These are phyloP conservation scores for Alentia gelatinosa DNA, from an alignment of 2,888 invertebrate genomes.

Conservation along the genomic window DNA sequence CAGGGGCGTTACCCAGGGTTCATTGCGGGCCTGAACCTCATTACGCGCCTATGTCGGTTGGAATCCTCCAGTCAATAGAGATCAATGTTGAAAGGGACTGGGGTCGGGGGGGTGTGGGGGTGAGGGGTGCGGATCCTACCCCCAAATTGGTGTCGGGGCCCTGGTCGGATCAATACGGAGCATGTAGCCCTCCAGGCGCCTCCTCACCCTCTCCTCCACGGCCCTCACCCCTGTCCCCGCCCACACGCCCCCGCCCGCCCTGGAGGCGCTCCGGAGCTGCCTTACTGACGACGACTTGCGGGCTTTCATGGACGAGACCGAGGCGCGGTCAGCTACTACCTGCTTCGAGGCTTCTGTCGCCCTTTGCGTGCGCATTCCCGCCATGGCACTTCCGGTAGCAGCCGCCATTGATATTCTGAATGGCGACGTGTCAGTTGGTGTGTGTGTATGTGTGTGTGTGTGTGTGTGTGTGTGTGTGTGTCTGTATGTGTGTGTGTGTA, in stretches of 20 bases:
- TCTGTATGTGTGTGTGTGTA: too few species aligned
- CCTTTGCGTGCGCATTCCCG: neutral
- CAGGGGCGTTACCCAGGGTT: neutral
- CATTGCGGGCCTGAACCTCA: neutral
- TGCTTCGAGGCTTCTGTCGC: too few species aligned
- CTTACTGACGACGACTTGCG: too few species aligned
- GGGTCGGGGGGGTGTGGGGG: neutral
- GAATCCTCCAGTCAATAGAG: neutral
- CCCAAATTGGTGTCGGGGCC: neutral
- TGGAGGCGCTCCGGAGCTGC: neutral
- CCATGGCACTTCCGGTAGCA: neutral
- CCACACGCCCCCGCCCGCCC: neutral
- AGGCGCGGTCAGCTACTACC: neutral
- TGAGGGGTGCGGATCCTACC: neutral
- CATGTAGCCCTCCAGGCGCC: neutral
- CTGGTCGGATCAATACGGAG: neutral
- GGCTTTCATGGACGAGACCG: too few species aligned
- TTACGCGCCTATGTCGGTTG: neutral
- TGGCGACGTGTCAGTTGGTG: neutral
- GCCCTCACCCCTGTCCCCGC: neutral
- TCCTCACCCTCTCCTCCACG: neutral
- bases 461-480: too few species aligned
- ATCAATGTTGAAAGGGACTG: neutral
- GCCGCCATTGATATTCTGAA: neutral
- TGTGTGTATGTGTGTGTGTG: too few species aligned